A percentile compares a stretch with the other conserved stretches of the same genome.
phyloP scores from a whole-genome alignment of 2,797 vertebrate species.

The Jordanella pulchra region DNA sequence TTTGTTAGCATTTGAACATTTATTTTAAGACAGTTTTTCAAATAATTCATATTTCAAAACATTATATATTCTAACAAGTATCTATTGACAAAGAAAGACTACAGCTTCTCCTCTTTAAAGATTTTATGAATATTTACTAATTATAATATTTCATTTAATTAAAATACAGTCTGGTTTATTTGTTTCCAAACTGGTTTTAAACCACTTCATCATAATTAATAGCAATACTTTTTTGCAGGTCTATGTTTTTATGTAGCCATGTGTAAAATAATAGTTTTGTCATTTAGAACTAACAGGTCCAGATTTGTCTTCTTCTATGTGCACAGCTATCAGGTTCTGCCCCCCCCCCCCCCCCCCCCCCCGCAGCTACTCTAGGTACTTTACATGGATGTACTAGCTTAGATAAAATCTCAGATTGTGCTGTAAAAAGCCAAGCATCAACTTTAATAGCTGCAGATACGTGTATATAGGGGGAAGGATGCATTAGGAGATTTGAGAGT shows the following conservation, averaged over 20 bases:
- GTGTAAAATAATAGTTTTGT: slow-evolving; percentile 34
- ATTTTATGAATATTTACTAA: too few species aligned
- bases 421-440: slow-evolving; percentile 36
- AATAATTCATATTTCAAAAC: too few species aligned
- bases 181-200: too few species aligned
- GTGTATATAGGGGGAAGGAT: slow-evolving; percentile 48
- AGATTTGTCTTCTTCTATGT: slow-evolving; percentile 11
- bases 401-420: slow-evolving; percentile 46
- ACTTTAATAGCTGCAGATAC: slow-evolving; percentile 49
- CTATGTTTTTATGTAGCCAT: slow-evolving; percentile 9
- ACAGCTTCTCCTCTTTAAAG: too few species aligned
- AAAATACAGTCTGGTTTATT: too few species aligned
- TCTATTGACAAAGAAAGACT: too few species aligned
- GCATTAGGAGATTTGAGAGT: slow-evolving; percentile 37
- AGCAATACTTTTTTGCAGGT: not conserved
- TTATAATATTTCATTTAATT: too few species aligned
- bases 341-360: too few species aligned
- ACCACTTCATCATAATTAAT: too few species aligned
- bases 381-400: slow-evolving; percentile 30
- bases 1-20: too few species aligned
- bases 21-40: too few species aligned
- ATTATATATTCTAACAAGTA: too few species aligned
- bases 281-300: slow-evolving; percentile 17
- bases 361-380: slow-evolving; percentile 34
- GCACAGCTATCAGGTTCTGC: slow-evolving; percentile 33